A percentile compares a stretch with the other conserved stretches of the same genome.
Conservation (phyloP, 2,888 invertebrate species). For the Eupeodes luniger region DNA sequence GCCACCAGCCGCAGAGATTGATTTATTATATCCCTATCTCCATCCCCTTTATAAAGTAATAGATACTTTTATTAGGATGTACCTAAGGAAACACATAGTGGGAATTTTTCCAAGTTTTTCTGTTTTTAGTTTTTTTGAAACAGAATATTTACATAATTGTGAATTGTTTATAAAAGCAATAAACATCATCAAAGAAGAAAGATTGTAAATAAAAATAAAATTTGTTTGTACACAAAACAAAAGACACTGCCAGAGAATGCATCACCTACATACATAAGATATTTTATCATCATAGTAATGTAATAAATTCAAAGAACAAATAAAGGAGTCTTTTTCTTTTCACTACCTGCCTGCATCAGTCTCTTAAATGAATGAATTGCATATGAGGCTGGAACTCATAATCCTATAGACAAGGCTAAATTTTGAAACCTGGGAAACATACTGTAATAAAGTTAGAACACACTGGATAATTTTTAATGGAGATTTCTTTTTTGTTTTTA, state of each 20-base stretch:
- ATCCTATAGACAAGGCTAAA: no score
- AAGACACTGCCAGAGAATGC: not conserved
- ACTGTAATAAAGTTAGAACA: not conserved
- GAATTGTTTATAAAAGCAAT: conserved; percentile 68
- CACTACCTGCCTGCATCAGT: not conserved
- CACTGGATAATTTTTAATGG: not conserved
- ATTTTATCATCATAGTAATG: conserved; percentile 1
- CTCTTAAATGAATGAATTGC: not conserved
- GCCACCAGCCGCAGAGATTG: conserved; percentile 16
- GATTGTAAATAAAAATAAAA: conserved; percentile 45
- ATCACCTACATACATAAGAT: no score
- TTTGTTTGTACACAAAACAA: not conserved
- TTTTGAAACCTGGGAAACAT: no score
- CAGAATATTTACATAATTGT: not conserved
- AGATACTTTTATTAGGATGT: conserved; percentile 38
- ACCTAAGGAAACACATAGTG: conserved; percentile 6
- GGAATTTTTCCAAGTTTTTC: conserved; percentile 25
- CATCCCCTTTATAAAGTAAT: not conserved
- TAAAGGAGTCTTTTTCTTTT: conserved; percentile 7
- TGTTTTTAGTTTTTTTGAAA: not conserved
- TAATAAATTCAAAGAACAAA: conserved; percentile 43
- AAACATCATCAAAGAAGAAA: conserved; percentile 37
- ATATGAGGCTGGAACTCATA: not conserved
- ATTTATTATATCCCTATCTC: conserved; percentile 20
- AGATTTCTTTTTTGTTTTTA: not conserved